These are phyloP conservation scores for Baccha elongata DNA, from an alignment of 2,888 invertebrate genomes.

Conservation along the genomic window DNA sequence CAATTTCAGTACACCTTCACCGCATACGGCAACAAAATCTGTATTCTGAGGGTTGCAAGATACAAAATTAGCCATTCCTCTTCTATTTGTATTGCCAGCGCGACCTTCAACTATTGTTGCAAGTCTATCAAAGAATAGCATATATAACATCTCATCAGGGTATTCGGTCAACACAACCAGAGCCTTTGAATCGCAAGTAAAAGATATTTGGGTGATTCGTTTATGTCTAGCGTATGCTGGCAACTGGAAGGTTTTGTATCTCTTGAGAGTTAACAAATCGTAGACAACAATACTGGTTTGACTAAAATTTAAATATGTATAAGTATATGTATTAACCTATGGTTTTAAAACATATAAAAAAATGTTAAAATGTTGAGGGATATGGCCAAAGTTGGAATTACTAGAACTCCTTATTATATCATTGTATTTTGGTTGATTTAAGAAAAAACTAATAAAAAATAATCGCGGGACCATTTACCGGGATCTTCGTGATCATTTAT, in stretches of 20 bases:
- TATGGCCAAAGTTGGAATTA: too few species aligned
- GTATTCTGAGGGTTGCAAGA: slow-evolving; percentile 86
- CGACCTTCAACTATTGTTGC: slow-evolving; percentile 82
- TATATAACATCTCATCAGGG: slow-evolving; percentile 87
- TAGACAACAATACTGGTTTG: slow-evolving; percentile 83
- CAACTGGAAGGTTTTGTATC: slow-evolving; percentile 86
- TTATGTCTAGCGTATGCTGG: slow-evolving; percentile 83
- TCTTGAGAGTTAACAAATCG: slow-evolving; percentile 87
- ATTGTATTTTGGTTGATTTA: too few species aligned
- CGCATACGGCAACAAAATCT: slow-evolving; percentile 86
- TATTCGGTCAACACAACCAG: slow-evolving; percentile 91
- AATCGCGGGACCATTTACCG: too few species aligned
- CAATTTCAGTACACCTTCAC: slow-evolving; percentile 85
- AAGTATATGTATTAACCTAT: too few species aligned
- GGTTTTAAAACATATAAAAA: too few species aligned
- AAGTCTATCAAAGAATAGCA: slow-evolving; percentile 90
- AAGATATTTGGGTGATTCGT: slow-evolving; percentile 76
- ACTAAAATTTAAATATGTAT: slow-evolving; percentile 48
- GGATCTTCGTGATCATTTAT: too few species aligned
- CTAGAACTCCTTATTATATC: too few species aligned
- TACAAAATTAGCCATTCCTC: slow-evolving; percentile 78
- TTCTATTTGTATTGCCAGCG: slow-evolving; percentile 78
- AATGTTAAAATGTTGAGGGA: too few species aligned
- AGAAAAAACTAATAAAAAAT: too few species aligned
- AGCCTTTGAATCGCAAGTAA: slow-evolving; percentile 92